Evolutionary conservation across 2,888 invertebrate species (phyloP), one percentile per base, ranked within the genome.

Genomic region (Hofmannophila pseudospretella): DNA sequence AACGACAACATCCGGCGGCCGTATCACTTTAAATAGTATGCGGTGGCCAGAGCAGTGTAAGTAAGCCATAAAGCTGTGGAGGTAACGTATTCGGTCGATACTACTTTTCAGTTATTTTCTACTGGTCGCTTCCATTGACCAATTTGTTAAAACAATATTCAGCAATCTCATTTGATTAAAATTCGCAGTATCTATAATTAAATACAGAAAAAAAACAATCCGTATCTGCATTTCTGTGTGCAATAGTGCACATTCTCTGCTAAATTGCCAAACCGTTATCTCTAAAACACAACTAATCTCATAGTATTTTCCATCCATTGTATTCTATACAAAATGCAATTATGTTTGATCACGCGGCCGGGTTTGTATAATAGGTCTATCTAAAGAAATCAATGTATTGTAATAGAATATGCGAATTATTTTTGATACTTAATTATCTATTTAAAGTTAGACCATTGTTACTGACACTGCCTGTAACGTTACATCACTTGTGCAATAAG

Each of bases 361-460:
- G 61, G 58, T 59, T 42, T 66, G 63, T 68, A 65, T 61, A 41
- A 65, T 67, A 67, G 54, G 54, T 61, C 40, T 44, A 49, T 51
- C 48, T 54, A 53, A 54, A 49, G 40, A 47, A 45, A 47, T 50
- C 54, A 51, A 56, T 56, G 56, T 59, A 52, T 49, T 51, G 48
- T 63, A 61, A 61, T 27, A 31, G 58, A 54, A 65, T 58, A 66
- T 65, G 63, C 54, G 45, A 63, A 66, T 73, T 76, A 75, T 76
- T 76, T 77, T 77, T 76, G 76, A 77, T 77, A 77, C 72, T 65
- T 70, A 67, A 67, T 65, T 66, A 64, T 49, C 54, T 66, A 64
- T 65, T 63, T 55, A 58, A 59, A 51, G 58, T 55, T 59, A 58
- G 29, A 32, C 25, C 13, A 32, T 32, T 32, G 12, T 32, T 32